Conservation (phyloP, 2,888 invertebrate genomes). For the Hermodice carunculata region DNA sequence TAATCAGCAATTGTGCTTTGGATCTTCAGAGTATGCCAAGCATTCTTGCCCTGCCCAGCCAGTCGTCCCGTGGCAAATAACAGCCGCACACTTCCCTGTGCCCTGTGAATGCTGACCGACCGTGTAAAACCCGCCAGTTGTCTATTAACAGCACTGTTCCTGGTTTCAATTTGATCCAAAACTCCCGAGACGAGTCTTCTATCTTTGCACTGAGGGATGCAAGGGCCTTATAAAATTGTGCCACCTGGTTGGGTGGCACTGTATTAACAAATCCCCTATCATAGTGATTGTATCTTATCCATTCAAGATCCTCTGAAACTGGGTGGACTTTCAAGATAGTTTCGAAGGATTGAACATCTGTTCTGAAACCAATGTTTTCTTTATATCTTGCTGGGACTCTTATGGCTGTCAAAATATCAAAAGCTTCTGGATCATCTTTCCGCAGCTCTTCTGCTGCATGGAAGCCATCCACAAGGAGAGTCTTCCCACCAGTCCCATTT, state of each 20-base stretch:
- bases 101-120: constrained; percentile 79
- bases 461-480: constrained; percentile 82
- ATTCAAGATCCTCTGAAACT: constrained; percentile 73
- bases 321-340: constrained; percentile 62
- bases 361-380: too few species aligned
- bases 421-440: constrained; percentile 62
- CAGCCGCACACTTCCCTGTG: constrained; percentile 78
- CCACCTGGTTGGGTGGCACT: constrained; percentile 72
- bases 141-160: constrained; percentile 82
- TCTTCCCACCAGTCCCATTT: constrained; percentile 79
- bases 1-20: too few species aligned
- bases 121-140: constrained; percentile 85
- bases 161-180: constrained; percentile 71
- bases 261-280: constrained; percentile 79
- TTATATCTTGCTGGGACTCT: too few species aligned
- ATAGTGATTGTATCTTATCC: constrained; percentile 80
- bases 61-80: constrained; percentile 79
- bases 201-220: constrained; percentile 44
- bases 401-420: constrained; percentile 64
- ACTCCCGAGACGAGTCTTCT: constrained; percentile 66
- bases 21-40: constrained; percentile 44
- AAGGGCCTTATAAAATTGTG: constrained; percentile 74
- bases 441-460: constrained; percentile 76
- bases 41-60: constrained; percentile 48
- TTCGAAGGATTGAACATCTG: background rate